phyloP scores from a whole-genome alignment of 2,797 vertebrate species.

The Lithobates pipiens region DNA sequence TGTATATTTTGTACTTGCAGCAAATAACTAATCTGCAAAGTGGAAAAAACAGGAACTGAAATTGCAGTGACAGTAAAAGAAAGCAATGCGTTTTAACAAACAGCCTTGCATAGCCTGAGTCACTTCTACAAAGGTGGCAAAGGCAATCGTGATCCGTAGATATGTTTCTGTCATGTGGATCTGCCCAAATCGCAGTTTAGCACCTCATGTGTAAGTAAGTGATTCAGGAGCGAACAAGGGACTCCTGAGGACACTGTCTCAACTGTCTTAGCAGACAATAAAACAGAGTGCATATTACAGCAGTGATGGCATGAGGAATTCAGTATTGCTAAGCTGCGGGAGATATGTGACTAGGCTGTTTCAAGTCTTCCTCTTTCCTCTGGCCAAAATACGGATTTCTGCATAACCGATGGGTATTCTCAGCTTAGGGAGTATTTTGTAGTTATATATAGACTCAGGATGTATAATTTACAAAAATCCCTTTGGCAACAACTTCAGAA shows the following conservation, averaged over 20 bases:
- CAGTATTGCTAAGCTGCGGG: constrained; percentile 58
- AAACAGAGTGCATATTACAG: constrained; percentile 58
- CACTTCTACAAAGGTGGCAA: constrained; percentile 58
- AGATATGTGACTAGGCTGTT: constrained; percentile 36
- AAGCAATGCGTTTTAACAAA: constrained; percentile 59
- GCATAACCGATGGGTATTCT: background rate
- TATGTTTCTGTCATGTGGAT: constrained; percentile 42
- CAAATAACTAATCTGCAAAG: constrained; percentile 66
- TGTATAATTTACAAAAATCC: constrained; percentile 20
- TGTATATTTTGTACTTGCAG: constrained; percentile 59
- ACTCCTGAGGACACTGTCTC: constrained; percentile 51
- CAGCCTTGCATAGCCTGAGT: constrained; percentile 51
- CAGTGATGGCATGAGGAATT: constrained; percentile 53
- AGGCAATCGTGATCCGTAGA: constrained; percentile 44
- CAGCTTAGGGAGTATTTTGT: constrained; percentile 44
- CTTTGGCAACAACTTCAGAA: constrained; percentile 30
- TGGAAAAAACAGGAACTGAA: constrained; percentile 54
- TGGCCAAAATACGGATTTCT: constrained; percentile 48
- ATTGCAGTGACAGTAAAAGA: constrained; percentile 49
- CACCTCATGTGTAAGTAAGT: constrained; percentile 50
- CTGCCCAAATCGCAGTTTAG: background rate
- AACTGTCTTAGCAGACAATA: constrained; percentile 32
- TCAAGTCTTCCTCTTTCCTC: constrained; percentile 49
- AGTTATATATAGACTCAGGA: constrained; percentile 38
- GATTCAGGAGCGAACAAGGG: constrained; percentile 40